Base-by-base conservation (phyloP, 2,113 vertebrate species). In the Prochilodus magdalenae region DNA sequence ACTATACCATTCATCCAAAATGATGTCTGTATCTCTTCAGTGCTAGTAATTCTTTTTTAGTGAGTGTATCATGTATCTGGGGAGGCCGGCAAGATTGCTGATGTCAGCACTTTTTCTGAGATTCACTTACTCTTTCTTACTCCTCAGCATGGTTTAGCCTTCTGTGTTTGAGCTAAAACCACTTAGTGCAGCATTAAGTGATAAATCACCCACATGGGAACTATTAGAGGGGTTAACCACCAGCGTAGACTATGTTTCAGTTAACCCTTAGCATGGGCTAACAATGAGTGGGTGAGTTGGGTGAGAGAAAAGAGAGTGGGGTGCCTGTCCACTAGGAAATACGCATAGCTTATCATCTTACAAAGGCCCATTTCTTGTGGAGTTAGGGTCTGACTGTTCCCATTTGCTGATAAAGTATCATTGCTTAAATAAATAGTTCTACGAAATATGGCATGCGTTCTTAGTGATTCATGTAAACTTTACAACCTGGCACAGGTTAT, bases 151-250 rank as follows among this genome's bases (percentile, higher is more conserved):
- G 71, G 82, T 67, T 75, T 77, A 80, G 77, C 76, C 77, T 82
- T 71, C 74, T 65, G 51, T 36, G 67, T 67, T 63, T 62, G 24
- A 81, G 65, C 74, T 85, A 73, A 84, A 79, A 75, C 71, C 83
- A 86, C 63, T 84, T 86, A 84, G 69, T 75, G 10, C 59, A 59
- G 79, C 73, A 44, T 59, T 84, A 80, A 86, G 86, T 84, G 65
- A 88, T 70, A 84, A 77, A 86, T 83, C 70, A 73, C 65, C 83
- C 86, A 73, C 83, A 73, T 18, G 65, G 80, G 75, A 75, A 51
- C 67, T 62, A 77, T 85, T 84, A 75, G 53, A 76, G 51, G 83
- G 82, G 84, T 87, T 85, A 91, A 79, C 73, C 87, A 81, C 80
- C 73, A 84, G 72, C 47, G 57, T 77, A 26, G 74, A 70, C 84